Evolutionary conservation across 2,888 invertebrate genomes (phyloP).

Genomic region (Flexamia atlantica): DNA sequence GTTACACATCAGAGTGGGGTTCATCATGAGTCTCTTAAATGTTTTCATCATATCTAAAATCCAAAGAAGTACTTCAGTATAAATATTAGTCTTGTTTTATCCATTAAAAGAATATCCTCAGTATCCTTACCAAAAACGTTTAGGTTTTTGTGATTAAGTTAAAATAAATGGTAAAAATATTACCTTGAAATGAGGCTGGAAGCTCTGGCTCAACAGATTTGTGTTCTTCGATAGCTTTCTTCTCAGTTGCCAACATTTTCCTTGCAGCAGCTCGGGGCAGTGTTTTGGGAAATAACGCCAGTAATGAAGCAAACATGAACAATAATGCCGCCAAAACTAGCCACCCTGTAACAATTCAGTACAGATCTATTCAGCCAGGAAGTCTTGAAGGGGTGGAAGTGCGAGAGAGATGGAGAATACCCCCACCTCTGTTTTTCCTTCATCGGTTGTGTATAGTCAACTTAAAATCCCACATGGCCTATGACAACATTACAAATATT

Average conservation of each 20-base stretch:
- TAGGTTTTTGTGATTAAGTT: too few relatives aligned
- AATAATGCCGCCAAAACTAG: constrained; percentile 80
- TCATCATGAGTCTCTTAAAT: constrained; percentile 80
- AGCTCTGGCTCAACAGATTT: constrained; percentile 73
- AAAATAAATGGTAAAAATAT: too few relatives aligned
- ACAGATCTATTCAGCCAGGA: too few relatives aligned
- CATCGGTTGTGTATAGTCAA: too few relatives aligned
- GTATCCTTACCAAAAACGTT: too few relatives aligned
- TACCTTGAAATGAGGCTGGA: constrained; percentile 75
- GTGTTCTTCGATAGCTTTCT: constrained; percentile 68
- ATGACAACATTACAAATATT: too few relatives aligned
- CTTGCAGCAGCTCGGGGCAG: constrained; percentile 82
- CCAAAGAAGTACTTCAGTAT: not conserved
- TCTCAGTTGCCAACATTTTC: constrained; percentile 69
- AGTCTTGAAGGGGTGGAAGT: too few relatives aligned
- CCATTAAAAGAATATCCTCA: too few relatives aligned
- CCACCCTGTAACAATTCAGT: constrained; percentile 76
- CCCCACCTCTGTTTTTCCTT: too few relatives aligned
- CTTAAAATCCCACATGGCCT: too few relatives aligned
- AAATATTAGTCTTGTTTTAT: too few relatives aligned
- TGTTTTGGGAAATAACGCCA: constrained; percentile 84
- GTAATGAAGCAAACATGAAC: constrained; percentile 79
- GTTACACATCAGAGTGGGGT: constrained; percentile 84
- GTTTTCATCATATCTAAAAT: constrained; percentile 80
- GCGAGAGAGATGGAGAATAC: too few relatives aligned